Base-by-base conservation (phyloP, 2,888 invertebrate species). In the Actias luna region DNA sequence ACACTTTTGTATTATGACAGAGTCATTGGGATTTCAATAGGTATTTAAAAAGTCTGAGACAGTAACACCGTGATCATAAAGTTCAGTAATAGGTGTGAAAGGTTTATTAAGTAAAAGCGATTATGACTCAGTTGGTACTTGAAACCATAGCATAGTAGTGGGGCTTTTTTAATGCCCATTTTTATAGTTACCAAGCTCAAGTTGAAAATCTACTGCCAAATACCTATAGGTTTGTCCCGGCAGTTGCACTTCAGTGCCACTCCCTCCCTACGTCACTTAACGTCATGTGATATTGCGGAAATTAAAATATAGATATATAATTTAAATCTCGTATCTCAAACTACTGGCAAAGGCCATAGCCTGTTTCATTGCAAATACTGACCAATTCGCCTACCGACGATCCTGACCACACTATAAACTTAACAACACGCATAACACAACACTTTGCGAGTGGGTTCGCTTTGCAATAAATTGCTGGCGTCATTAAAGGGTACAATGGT, bases 401-500 rank as follows among this genome's bases (percentile, higher is more conserved):
- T 25, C 22, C 22, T 50, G 46, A 25, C 46, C 46, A 50, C 10
- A 22, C 8, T 50, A 22, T 50, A 50, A 50, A 25, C 46, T 22
- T 50, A 50, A 50, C 25, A 22, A 29, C n/a, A 29, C 1, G 29
- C 14, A 8, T n/a, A n/a, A 55, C 14, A 29, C 55, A 29, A 55
- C 29, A 27, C 55, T 55, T 55, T 29, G n/a, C 16, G 55, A 29
- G n/a, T 29, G 55, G 27, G n/a, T 55, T 29, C 55, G 29, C 7
- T 55, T 16, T 14, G 50, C 29, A 55, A 55, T 55, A 55, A 55
- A 55, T 55, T 29, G 29, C 29, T 22, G n/a, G 16, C 16, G n/a
- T 29, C 29, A 55, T 29, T 16, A 50, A 50, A 16, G 16, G 55
- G 29, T n/a, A 55, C 55, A 55, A 55, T 55, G 55, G n/a, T n/a